These are phyloP conservation scores for Tachyglossus aculeatus DNA, from an alignment of 2,797 vertebrate genomes.

Conservation along the genomic window DNA sequence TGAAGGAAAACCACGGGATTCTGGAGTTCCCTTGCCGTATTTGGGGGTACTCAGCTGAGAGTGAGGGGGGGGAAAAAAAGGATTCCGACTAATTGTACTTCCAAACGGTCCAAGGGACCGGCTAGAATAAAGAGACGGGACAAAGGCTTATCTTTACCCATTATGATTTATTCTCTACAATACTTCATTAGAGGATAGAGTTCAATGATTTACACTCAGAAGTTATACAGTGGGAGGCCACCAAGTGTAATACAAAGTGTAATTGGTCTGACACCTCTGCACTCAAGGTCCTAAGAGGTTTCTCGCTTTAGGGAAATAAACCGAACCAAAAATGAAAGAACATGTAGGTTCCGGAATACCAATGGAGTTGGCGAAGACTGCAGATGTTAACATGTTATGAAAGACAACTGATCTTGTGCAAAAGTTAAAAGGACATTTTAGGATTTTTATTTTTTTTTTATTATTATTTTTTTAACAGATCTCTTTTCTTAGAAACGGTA, in stretches of 20 bases:
- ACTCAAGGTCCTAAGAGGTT: constrained; percentile 78
- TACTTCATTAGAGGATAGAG: constrained; percentile 79
- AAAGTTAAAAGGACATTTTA: constrained; percentile 72
- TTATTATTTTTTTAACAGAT: constrained; percentile 59
- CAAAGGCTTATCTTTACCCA: constrained; percentile 68
- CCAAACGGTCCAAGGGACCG: constrained; percentile 6
- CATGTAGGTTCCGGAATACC: constrained; percentile 69
- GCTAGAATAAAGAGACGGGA: constrained; percentile 55
- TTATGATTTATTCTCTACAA: constrained; percentile 84
- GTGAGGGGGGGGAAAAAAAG: too few species aligned
- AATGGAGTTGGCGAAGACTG: constrained; percentile 73
- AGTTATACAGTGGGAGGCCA: constrained; percentile 83
- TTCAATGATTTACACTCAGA: constrained; percentile 82
- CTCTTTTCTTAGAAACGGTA: constrained; percentile 70
- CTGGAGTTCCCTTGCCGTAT: too few species aligned
- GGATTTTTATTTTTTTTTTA: too few species aligned
- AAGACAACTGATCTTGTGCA: constrained; percentile 72
- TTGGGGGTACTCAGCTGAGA: too few species aligned
- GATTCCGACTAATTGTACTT: too few species aligned
- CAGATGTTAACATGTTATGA: constrained; percentile 68
- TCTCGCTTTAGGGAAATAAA: constrained; percentile 75
- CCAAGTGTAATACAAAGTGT: constrained; percentile 81
- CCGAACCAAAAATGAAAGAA: constrained; percentile 60
- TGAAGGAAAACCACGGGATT: too few species aligned
- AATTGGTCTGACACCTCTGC: constrained; percentile 81